Base-by-base conservation (phyloP, 1,140 invertebrate species). In the Pemphigus obesinymphae region DNA sequence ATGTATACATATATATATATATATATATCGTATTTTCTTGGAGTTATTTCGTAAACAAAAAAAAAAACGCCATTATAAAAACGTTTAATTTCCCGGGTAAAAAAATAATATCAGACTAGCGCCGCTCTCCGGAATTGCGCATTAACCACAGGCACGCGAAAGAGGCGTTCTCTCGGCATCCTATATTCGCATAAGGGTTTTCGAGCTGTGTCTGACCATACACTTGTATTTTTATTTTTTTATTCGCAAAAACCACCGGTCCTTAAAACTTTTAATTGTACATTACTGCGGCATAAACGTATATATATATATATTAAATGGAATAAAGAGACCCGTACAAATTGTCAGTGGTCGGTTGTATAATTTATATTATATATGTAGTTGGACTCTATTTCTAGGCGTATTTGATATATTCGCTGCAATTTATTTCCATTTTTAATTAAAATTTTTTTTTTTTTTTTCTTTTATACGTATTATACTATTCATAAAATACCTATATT, bases 201-300 rank as follows among this genome's bases (percentile, higher is more conserved):
- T 70, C 40, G 68, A 70, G 37, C 45, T 26, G 37, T 70, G 40
- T 70, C 40, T 45, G 40, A 45, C 68, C 23, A 13, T 26, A 29
- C 23, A 45, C 68, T 70, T 29, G 68, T 70, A 45, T 43, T 70
- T 15, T 68, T 68, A 13, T 43, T 61, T 31, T 68, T 68, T 40
- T 20, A 4, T 45, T 29, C 13, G 23, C 4, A 8, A 70, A 70
- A 45, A 45, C 68, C 37, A 17, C 68, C 15, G 15, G 40, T 45
- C 68, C 68, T 70, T 70, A 70, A 70, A 70, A 70, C 68, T 70
- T 70, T 70, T 70, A 70, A 70, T 70, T 70, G 37, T 70, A 29
- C 40, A 8, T 26, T 6, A 23, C n/a, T 29, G 53, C 53, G 23
- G 8, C 7, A 20, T n/a, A n/a, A n/a, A 20, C 37, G 10, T 34